These are phyloP conservation scores for Acanthaster planci DNA, from an alignment of 35 echinoderm and acorn worm species.

Conservation along the genomic window DNA sequence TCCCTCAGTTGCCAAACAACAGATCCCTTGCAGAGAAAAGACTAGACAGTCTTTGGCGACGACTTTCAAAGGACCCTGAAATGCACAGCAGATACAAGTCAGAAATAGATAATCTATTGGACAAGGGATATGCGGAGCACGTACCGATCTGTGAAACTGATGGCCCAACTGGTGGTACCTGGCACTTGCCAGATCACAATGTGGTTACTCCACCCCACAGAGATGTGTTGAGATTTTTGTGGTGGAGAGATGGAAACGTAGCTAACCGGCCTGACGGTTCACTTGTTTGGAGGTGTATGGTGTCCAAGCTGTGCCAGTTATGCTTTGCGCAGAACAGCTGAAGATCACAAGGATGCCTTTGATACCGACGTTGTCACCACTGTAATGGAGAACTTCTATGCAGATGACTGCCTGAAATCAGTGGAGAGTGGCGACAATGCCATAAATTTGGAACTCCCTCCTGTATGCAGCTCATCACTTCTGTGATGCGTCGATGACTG, in stretches of 20 bases:
- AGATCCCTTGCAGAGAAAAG: slow-evolving; percentile 37
- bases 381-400: slow-evolving; percentile 65
- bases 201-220: slow-evolving; percentile 27
- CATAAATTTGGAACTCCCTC: slow-evolving; percentile 24
- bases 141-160: slow-evolving; percentile 23
- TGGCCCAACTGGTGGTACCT: neutral
- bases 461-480: slow-evolving; percentile 36
- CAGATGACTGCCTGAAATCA: slow-evolving; percentile 73
- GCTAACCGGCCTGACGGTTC: slow-evolving; percentile 15
- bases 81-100: slow-evolving; percentile 44
- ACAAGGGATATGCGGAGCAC: slow-evolving; percentile 65
- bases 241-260: slow-evolving; percentile 60
- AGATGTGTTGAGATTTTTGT: slow-evolving; percentile 56
- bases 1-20: slow-evolving; percentile 35
- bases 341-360: slow-evolving; percentile 22
- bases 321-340: slow-evolving; percentile 44
- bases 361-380: slow-evolving; percentile 3
- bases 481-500: slow-evolving; percentile 15
- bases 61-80: slow-evolving; percentile 26
- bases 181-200: slow-evolving; percentile 63
- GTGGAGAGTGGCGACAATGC: slow-evolving; percentile 54
- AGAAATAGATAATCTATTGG: slow-evolving; percentile 16
- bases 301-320: slow-evolving; percentile 55
- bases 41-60: slow-evolving; percentile 25
- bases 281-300: slow-evolving; percentile 60